A percentile compares a stretch with the other conserved stretches of the same genome.
These are phyloP conservation scores for Zapus hudsonius DNA, from an alignment of 2,113 vertebrate species.

Conservation along the genomic window DNA sequence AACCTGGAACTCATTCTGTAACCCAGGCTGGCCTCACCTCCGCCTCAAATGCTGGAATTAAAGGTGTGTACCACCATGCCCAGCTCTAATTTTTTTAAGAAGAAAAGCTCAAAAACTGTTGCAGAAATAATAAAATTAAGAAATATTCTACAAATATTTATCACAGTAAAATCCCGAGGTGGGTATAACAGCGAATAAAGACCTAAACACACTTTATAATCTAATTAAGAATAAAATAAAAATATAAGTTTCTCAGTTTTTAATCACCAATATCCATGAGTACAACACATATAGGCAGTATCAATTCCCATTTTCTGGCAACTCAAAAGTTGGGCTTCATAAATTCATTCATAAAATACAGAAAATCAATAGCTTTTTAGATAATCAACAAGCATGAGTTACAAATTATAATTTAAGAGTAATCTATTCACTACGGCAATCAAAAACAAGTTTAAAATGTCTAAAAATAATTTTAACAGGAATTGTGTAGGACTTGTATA, in stretches of 20 bases:
- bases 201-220: background rate
- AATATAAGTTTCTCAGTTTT: background rate
- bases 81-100: background rate
- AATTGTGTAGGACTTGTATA: constrained; percentile 56
- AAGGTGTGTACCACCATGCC: too few relatives aligned
- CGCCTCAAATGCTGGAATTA: too few relatives aligned
- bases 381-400: constrained; percentile 44
- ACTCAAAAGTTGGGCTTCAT: constrained; percentile 10
- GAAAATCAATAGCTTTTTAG: constrained; percentile 51
- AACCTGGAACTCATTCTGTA: too few relatives aligned
- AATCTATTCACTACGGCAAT: constrained; percentile 31
- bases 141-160: background rate
- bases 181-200: background rate
- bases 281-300: constrained; percentile 11
- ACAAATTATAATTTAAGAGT: constrained; percentile 57
- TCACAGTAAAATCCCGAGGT: background rate
- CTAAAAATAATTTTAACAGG: constrained; percentile 69
- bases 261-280: background rate
- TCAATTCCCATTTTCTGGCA: constrained; percentile 13
- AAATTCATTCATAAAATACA: constrained; percentile 42
- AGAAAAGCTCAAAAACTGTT: background rate
- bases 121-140: background rate
- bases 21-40: too few relatives aligned
- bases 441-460: constrained; percentile 62
- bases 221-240: constrained; percentile 17